A percentile compares a stretch with the other conserved stretches of the same genome.
These are phyloP conservation scores for Harmothoe impar DNA, from an alignment of 2,888 invertebrate genomes.

Conservation along the genomic window DNA sequence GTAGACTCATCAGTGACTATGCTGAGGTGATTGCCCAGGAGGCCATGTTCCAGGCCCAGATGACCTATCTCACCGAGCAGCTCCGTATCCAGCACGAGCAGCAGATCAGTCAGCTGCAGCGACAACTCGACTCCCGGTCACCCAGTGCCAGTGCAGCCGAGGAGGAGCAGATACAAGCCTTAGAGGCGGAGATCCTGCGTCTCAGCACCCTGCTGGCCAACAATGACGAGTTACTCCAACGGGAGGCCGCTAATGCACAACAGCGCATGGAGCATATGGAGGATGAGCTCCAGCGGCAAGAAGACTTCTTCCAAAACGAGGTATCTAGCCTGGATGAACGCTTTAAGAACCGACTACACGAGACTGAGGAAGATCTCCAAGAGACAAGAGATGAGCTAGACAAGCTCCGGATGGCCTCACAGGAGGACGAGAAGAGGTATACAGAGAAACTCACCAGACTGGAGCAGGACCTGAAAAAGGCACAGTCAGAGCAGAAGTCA, in stretches of 20 bases:
- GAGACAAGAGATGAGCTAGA: constrained; percentile 56
- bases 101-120: constrained; percentile 45
- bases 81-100: constrained; percentile 62
- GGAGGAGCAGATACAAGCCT: constrained; percentile 47
- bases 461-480: constrained; percentile 32
- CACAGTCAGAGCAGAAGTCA: not conserved
- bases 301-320: constrained; percentile 59
- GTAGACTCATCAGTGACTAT: constrained; percentile 67
- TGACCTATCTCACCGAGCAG: constrained; percentile 74
- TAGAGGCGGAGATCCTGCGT: constrained; percentile 62
- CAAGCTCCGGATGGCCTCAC: not conserved
- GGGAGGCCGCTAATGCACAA: constrained; percentile 10
- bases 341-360: constrained; percentile 61
- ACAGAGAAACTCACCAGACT: constrained; percentile 22
- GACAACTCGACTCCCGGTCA: constrained; percentile 36
- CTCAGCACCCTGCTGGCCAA: constrained; percentile 56
- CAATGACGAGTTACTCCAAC: constrained; percentile 40
- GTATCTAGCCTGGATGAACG: constrained; percentile 67
- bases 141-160: not conserved
- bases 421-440: not conserved
- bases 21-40: constrained; percentile 88
- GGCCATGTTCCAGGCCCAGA: constrained; percentile 89
- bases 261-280: constrained; percentile 36
- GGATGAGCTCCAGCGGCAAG: constrained; percentile 63
- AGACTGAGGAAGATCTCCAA: constrained; percentile 15